These are phyloP conservation scores for Rutpela maculata DNA, from an alignment of 2,888 invertebrate species.

Conservation along the genomic window DNA sequence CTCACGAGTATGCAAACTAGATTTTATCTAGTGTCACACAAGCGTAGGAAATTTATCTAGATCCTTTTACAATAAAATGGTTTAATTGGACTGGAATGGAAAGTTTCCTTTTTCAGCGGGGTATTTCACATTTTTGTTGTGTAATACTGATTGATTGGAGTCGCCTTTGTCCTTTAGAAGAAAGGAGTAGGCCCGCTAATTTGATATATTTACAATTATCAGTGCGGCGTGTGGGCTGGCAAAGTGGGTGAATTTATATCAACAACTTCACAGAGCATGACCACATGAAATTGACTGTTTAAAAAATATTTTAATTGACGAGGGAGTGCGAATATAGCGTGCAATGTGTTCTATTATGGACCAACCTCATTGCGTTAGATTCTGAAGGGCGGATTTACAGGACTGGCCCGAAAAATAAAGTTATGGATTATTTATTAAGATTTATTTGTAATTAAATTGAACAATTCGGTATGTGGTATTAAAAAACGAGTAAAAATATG, in stretches of 20 bases:
- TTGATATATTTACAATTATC: neutral
- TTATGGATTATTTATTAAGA: too few relatives aligned
- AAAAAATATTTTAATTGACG: too few relatives aligned
- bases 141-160: conserved; percentile 23
- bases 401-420: too few relatives aligned
- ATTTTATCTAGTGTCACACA: conserved; percentile 43
- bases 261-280: neutral
- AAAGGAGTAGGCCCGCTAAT: conserved; percentile 8
- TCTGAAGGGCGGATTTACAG: too few relatives aligned
- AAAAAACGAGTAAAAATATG: too few relatives aligned
- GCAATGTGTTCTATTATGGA: too few relatives aligned
- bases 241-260: neutral
- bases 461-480: too few relatives aligned
- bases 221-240: neutral
- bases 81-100: conserved; percentile 37
- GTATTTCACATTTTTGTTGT: conserved; percentile 13
- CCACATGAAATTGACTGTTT: neutral
- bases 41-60: conserved; percentile 38
- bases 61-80: conserved; percentile 33
- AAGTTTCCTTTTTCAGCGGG: conserved; percentile 6
- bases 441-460: too few relatives aligned
- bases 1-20: conserved; percentile 49
- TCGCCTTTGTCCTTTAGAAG: conserved; percentile 9
- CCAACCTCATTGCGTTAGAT: too few relatives aligned
- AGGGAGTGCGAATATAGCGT: too few relatives aligned